Evolutionary conservation across 2,888 invertebrate species (phyloP).

Genomic region (Dryocosmus kuriphilus): DNA sequence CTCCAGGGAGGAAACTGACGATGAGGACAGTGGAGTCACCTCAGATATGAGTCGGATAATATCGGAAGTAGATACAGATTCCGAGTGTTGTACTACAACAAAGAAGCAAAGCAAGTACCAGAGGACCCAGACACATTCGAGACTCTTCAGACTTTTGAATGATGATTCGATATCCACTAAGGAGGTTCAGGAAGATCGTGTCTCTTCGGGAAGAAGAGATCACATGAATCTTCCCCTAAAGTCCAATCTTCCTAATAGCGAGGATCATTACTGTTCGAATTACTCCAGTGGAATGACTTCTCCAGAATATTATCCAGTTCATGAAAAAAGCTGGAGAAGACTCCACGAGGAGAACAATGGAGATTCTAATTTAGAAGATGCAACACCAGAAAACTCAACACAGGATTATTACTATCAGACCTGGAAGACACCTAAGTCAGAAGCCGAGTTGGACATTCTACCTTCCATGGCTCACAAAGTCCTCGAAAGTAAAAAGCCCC

Average conservation of each 20-base stretch:
- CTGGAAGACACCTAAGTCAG: slow-evolving; percentile 64
- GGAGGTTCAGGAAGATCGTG: slow-evolving; percentile 42
- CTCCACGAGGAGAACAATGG: slow-evolving; percentile 61
- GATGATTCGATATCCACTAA: slow-evolving; percentile 76
- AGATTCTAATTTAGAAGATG: slow-evolving; percentile 4
- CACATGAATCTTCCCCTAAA: slow-evolving; percentile 63
- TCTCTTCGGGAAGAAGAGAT: slow-evolving; percentile 52
- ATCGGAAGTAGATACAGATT: slow-evolving; percentile 83
- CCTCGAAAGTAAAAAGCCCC: slow-evolving; percentile 72
- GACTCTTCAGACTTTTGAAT: slow-evolving; percentile 84
- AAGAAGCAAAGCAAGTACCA: slow-evolving; percentile 82
- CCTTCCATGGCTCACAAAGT: slow-evolving; percentile 81
- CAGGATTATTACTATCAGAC: slow-evolving; percentile 65
- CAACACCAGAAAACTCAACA: slow-evolving; percentile 42
- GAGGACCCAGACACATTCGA: slow-evolving; percentile 86
- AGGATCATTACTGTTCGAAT: slow-evolving; percentile 74
- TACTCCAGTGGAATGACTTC: slow-evolving; percentile 66
- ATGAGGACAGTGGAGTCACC: slow-evolving; percentile 85
- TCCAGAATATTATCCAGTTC: slow-evolving; percentile 81
- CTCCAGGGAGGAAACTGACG: slow-evolving; percentile 78
- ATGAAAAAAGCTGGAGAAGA: slow-evolving; percentile 80
- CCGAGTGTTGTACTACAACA: slow-evolving; percentile 81
- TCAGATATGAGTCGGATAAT: slow-evolving; percentile 84
- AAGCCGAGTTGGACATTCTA: slow-evolving; percentile 77
- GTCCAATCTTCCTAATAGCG: slow-evolving; percentile 64